Evolutionary conservation across 2,888 invertebrate species (phyloP).

Genomic region (Zaprionus bogoriensis): DNA sequence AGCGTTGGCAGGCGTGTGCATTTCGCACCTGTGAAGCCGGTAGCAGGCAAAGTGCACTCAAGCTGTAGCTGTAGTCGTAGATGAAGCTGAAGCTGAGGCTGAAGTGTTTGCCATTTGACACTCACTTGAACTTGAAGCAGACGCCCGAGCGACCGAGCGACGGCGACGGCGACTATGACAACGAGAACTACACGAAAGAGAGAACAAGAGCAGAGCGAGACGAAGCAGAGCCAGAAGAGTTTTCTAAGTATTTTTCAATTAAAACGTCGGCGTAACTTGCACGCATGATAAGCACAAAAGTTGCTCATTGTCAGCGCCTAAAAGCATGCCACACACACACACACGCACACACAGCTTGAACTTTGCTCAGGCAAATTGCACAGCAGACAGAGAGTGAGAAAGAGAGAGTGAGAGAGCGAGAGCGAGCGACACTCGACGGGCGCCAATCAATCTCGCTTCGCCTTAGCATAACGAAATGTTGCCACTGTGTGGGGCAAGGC

Average conservation of each 20-base stretch:
- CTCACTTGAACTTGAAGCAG: constrained; percentile 54
- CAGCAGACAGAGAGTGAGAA: too few relatives aligned
- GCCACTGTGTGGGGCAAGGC: too few relatives aligned
- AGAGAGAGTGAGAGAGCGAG: background rate
- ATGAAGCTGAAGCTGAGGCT: constrained; percentile 13
- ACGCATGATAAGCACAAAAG: constrained; percentile 74
- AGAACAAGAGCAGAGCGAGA: background rate
- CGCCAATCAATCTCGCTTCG: constrained; percentile 69
- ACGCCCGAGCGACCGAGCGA: constrained; percentile 1
- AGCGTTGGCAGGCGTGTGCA: constrained; percentile 42
- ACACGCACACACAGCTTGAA: constrained; percentile 32
- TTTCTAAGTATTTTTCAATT: constrained; percentile 76
- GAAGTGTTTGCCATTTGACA: constrained; percentile 67
- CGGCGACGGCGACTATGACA: constrained; percentile 11
- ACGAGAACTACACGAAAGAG: constrained; percentile 2
- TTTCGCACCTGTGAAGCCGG: constrained; percentile 43
- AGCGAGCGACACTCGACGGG: constrained; percentile 21
- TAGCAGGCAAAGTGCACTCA: constrained; percentile 55
- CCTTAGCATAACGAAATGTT: constrained; percentile 55
- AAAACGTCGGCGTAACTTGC: constrained; percentile 68
- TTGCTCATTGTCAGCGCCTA: constrained; percentile 71
- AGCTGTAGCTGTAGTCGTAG: constrained; percentile 19
- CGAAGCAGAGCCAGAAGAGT: constrained; percentile 35
- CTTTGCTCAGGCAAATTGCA: constrained; percentile 37
- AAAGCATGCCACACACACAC: constrained; percentile 50